phyloP scores from a whole-genome alignment of 2,888 invertebrate genomes.

The Synergus itoensis region DNA sequence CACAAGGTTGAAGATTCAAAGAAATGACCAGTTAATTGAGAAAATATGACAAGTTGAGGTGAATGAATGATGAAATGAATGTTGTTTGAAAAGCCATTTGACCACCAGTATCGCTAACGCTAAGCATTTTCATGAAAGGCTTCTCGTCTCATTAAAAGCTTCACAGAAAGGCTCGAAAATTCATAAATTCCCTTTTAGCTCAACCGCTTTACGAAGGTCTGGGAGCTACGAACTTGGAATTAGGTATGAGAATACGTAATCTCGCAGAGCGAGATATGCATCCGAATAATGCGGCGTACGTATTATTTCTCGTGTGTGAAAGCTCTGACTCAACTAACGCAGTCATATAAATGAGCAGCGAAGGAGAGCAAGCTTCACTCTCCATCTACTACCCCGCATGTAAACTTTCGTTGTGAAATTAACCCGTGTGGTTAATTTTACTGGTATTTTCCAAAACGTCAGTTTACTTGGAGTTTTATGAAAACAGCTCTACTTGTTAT shows the following conservation, averaged over 20 bases:
- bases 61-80: not conserved
- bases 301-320: slow-evolving; percentile 44
- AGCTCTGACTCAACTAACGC: slow-evolving; percentile 27
- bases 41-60: not conserved
- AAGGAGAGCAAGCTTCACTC: not conserved
- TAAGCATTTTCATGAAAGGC: not conserved
- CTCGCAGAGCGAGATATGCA: slow-evolving; percentile 25
- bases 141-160: slow-evolving; percentile 13
- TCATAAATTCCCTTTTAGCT: slow-evolving; percentile 49
- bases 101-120: not conserved
- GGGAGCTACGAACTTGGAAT: slow-evolving; percentile 39
- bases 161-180: slow-evolving; percentile 18
- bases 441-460: not conserved
- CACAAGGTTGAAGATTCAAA: not conserved
- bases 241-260: slow-evolving; percentile 45
- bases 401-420: not conserved
- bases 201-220: slow-evolving; percentile 43
- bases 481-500: not conserved
- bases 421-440: not conserved
- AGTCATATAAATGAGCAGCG: not conserved
- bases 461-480: not conserved
- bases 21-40: not conserved
- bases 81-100: not conserved
- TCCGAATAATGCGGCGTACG: slow-evolving; percentile 36
- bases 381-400: not conserved